A percentile compares a stretch with the other conserved stretches of the same genome.
phyloP scores from a whole-genome alignment of 2,113 vertebrate species.

The Oenanthe oenanthe region DNA sequence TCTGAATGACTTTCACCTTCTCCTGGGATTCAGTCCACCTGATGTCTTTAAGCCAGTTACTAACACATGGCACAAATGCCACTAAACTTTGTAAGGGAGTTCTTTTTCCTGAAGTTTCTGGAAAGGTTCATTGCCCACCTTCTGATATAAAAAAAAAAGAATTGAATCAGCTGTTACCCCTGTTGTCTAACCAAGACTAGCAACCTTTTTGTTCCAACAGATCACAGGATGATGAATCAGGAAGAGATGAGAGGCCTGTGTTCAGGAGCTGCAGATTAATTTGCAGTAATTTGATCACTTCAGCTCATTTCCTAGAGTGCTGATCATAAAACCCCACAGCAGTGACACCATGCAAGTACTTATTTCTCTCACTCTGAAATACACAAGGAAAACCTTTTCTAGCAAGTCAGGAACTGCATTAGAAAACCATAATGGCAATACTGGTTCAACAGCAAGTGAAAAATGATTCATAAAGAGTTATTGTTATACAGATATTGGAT shows the following conservation, averaged over 20 bases:
- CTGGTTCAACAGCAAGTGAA: neutral
- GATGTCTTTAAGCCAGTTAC: neutral
- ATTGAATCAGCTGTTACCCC: neutral
- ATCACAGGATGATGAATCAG: neutral
- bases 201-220: neutral
- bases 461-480: neutral
- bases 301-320: neutral
- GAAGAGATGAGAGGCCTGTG: neutral
- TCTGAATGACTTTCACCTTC: neutral
- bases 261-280: constrained; percentile 34
- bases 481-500: neutral
- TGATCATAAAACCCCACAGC: neutral
- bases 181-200: neutral
- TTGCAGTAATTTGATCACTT: neutral
- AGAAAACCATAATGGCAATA: neutral
- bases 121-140: neutral
- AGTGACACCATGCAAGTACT: neutral
- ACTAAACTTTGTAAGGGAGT: neutral
- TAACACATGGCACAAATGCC: neutral
- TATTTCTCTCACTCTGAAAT: neutral
- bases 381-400: neutral
- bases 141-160: neutral
- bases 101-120: neutral
- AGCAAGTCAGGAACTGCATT: neutral
- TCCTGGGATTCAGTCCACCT: neutral